phyloP scores from a whole-genome alignment of 2,113 vertebrate species.

The Indicator maculatus region DNA sequence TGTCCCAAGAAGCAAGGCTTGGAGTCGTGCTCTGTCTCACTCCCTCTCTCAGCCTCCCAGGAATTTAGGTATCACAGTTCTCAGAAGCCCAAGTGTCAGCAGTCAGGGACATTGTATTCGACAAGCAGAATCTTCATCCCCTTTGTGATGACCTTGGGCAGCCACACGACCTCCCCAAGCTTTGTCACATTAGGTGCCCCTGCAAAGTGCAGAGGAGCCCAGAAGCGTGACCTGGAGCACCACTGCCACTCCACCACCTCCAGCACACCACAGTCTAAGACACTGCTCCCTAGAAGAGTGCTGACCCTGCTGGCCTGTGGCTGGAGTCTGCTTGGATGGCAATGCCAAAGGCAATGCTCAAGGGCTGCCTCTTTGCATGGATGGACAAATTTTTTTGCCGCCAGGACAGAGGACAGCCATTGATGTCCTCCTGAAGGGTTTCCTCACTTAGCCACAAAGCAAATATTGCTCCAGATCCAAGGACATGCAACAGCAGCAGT shows the following conservation, averaged over 20 bases:
- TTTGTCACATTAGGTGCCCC: not conserved
- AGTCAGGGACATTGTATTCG: not conserved
- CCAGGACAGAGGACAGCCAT: not conserved
- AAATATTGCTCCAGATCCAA: not conserved
- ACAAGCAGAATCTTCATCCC: not conserved
- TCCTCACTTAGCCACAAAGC: constrained; percentile 22
- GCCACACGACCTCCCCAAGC: not conserved
- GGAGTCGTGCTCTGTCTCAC: not conserved
- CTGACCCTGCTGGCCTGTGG: not conserved
- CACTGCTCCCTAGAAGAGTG: not conserved
- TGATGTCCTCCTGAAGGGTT: not conserved
- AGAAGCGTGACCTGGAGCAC: rapidly evolving
- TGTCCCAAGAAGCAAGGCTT: not conserved
- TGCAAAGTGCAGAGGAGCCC: not conserved
- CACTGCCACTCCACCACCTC: not conserved
- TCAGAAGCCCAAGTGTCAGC: not conserved
- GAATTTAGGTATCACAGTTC: not conserved
- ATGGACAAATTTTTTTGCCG: not conserved
- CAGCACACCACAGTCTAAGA: not conserved
- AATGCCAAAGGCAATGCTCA: not conserved
- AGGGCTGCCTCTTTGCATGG: not conserved
- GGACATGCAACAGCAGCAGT: not conserved
- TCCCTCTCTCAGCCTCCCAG: not conserved
- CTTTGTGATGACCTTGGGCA: not conserved
- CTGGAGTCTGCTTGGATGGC: not conserved